These are phyloP conservation scores for Saxidomus purpurata DNA, from an alignment of 1,140 invertebrate genomes.

Conservation along the genomic window DNA sequence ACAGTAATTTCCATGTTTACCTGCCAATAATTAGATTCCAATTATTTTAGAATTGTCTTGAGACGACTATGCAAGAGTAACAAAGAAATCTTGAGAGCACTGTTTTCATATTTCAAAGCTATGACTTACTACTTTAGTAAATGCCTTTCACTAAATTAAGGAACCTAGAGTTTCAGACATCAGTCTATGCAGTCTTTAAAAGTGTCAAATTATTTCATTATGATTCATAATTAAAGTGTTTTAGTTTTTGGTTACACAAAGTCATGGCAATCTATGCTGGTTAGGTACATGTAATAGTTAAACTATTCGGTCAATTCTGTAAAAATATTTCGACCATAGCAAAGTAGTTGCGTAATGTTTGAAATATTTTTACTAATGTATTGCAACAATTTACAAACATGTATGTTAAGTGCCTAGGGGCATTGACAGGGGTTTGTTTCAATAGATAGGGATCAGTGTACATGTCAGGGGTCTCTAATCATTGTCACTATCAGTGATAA, in stretches of 20 bases:
- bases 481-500: slow-evolving; percentile 47
- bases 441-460: slow-evolving; percentile 42
- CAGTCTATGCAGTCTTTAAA: too few relatives aligned
- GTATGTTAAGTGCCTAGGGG: not conserved
- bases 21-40: not conserved
- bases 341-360: not conserved
- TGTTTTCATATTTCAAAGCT: not conserved
- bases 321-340: not conserved
- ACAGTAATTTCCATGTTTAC: not conserved
- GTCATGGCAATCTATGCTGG: too few relatives aligned
- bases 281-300: too few relatives aligned
- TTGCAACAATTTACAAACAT: slow-evolving; percentile 5
- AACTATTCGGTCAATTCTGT: not conserved
- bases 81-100: not conserved
- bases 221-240: too few relatives aligned
- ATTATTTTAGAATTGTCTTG: not conserved
- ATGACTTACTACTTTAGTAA: not conserved
- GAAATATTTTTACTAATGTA: slow-evolving; percentile 7
- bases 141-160: too few relatives aligned
- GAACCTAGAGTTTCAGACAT: too few relatives aligned
- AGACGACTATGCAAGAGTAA: too few relatives aligned
- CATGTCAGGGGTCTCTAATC: slow-evolving; percentile 15
- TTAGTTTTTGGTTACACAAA: too few relatives aligned
- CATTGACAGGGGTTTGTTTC: not conserved
- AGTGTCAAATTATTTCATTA: not conserved